These are phyloP conservation scores for Pseudomyrmex concolor DNA, from an alignment of 1,140 invertebrate genomes.

Conservation along the genomic window DNA sequence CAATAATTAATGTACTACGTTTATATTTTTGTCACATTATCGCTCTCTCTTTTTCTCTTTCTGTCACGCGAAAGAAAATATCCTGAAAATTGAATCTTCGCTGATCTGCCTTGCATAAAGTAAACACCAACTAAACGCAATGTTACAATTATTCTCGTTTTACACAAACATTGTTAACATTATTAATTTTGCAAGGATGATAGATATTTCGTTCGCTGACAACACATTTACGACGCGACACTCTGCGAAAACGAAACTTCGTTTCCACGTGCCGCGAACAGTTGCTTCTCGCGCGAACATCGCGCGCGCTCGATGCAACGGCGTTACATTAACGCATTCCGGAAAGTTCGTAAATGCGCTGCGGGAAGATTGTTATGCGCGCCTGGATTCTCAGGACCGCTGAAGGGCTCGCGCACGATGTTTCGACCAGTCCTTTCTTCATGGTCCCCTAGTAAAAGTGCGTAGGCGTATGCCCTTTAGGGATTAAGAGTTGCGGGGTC, in stretches of 20 bases:
- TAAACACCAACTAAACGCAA: no score
- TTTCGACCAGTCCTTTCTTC: slow-evolving; percentile 76
- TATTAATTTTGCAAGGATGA: no score
- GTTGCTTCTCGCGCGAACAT: neutral
- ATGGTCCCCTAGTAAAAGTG: slow-evolving; percentile 85
- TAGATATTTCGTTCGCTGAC: neutral
- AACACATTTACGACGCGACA: neutral
- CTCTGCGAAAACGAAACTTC: slow-evolving; percentile 5
- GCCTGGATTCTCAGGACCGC: slow-evolving; percentile 67
- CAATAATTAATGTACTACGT: no score
- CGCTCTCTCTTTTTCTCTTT: no score
- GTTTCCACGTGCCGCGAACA: neutral
- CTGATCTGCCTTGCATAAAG: no score
- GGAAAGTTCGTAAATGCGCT: slow-evolving; percentile 41
- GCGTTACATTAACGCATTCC: slow-evolving; percentile 45
- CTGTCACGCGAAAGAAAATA: no score
- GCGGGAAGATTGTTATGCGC: slow-evolving; percentile 39
- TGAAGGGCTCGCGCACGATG: slow-evolving; percentile 74
- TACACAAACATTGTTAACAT: no score
- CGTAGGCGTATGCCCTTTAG: slow-evolving; percentile 85
- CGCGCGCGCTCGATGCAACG: neutral
- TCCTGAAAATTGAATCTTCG: no score
- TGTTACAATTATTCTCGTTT: no score
- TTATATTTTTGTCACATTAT: no score
- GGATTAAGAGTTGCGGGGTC: slow-evolving; percentile 71